Percentiles rank a stretch among this genome's conserved stretches.
phyloP scores from a whole-genome alignment of 2,113 vertebrate species.

The Cromileptes altivelis region DNA sequence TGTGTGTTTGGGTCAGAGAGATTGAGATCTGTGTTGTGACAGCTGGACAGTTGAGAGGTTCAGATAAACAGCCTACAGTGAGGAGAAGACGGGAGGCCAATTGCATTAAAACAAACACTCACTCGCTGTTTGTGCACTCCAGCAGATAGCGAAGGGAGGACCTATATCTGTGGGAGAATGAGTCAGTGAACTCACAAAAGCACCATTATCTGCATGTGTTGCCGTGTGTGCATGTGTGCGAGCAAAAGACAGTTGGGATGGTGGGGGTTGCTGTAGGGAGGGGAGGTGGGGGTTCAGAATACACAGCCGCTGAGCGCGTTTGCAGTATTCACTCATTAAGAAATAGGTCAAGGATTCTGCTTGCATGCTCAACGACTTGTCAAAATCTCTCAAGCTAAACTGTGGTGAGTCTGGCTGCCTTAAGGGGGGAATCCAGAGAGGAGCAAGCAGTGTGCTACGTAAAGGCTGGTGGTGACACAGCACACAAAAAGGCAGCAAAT shows the following conservation, averaged over 20 bases:
- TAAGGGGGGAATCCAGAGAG: constrained; percentile 49
- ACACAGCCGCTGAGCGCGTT: constrained; percentile 73
- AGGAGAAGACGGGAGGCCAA: constrained; percentile 55
- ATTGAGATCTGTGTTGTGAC: constrained; percentile 85
- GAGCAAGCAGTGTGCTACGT: constrained; percentile 23
- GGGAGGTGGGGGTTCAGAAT: constrained; percentile 38
- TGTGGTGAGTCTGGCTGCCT: constrained; percentile 77
- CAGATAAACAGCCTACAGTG: constrained; percentile 79
- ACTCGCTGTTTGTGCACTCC: constrained; percentile 60
- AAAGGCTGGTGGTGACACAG: constrained; percentile 63
- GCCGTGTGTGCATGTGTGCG: constrained; percentile 9
- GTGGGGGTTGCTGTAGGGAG: constrained; percentile 19
- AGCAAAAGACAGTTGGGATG: constrained; percentile 70
- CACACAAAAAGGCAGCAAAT: constrained; percentile 38
- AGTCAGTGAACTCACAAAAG: constrained; percentile 69
- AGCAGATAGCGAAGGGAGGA: constrained; percentile 58
- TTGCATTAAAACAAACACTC: constrained; percentile 83
- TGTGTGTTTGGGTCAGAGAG: constrained; percentile 68
- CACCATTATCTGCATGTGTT: constrained; percentile 67
- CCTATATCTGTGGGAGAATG: constrained; percentile 53
- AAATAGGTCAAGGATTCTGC: constrained; percentile 90
- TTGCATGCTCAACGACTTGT: constrained; percentile 85
- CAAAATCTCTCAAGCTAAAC: constrained; percentile 87
- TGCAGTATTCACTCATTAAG: constrained; percentile 85
- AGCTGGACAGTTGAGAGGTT: constrained; percentile 83